Evolutionary conservation across 2,888 invertebrate species (phyloP), one percentile per base, ranked within the genome.

Genomic region (Bedellia somnulentella): DNA sequence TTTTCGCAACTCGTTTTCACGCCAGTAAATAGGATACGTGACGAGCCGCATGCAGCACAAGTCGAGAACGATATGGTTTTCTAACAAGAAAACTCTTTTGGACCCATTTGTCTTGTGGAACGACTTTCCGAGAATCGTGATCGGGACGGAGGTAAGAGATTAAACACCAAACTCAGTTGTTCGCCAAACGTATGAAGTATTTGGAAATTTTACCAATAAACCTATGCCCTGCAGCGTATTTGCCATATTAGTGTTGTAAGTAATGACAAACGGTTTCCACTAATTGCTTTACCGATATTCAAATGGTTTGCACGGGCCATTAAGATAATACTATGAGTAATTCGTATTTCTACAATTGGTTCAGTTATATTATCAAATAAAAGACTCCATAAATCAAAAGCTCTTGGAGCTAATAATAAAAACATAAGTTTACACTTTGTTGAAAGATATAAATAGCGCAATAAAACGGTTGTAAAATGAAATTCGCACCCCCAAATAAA

Each of bases 261-360:
- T 41, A 42, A 47, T 54, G 53, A 60, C 52, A 47, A 57, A 53
- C 49, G 55, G 47, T 37, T 40, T 40, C 42, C 52, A 52, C 52
- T 70, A 70, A 71, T 71, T 63, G 60, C 56, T 51, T 44, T 44
- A 48, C 53, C 54, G 57, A 59, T 57, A 53, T 51, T 49, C 45
- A 49, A 41, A 47, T 35, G 43, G 54, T 43, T 46, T 52, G 49
- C 47, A 50, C 49, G 47, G 54, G 45, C 61, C 52, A 58, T 73
- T 70, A 49, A 73, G 71, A 73, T 70, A 35, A 29, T 59, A 67
- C 68, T 70, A 64, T 46, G 27, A 15, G 18, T 27, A 22, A 44
- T 18, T 18, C n/a, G n/a, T n/a, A n/a, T n/a, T n/a, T n/a, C n/a
- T n/a, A n/a, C n/a, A n/a, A n/a, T n/a, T n/a, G n/a, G n/a, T n/a